phyloP scores from a whole-genome alignment of 2,888 invertebrate genomes.

The Cephus spinipes region DNA sequence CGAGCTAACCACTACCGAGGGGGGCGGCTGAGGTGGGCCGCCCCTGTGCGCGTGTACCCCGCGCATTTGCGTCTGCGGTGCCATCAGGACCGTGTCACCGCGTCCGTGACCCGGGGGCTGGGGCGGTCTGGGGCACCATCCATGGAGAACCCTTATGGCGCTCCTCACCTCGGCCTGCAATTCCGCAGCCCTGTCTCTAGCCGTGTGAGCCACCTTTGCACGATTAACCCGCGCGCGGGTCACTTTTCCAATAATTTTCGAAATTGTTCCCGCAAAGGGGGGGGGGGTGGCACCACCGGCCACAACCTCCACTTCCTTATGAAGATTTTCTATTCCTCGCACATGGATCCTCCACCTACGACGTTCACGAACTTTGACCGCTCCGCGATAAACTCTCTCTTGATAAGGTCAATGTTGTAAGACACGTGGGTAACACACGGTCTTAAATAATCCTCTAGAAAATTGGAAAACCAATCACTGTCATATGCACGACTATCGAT shows the following conservation, averaged over 20 bases:
- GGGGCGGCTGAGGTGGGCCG: conserved; percentile 41
- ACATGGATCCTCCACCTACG: background rate
- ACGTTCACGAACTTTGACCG: background rate
- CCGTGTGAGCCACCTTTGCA: conserved; percentile 62
- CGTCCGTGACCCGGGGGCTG: conserved; percentile 66
- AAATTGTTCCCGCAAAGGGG: background rate
- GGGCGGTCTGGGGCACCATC: conserved; percentile 61
- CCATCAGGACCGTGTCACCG: conserved; percentile 66
- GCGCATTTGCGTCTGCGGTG: conserved; percentile 62
- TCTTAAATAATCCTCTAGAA: background rate
- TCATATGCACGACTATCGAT: background rate
- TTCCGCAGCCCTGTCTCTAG: conserved; percentile 60
- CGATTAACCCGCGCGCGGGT: conserved; percentile 31
- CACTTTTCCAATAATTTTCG: conserved; percentile 30
- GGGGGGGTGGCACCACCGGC: background rate
- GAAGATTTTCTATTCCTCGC: background rate
- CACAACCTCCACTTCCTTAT: background rate
- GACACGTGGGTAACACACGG: background rate
- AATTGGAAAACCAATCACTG: background rate
- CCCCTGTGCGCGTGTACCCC: conserved; percentile 22
- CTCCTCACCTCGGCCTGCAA: conserved; percentile 62
- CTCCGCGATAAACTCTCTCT: conserved; percentile 30
- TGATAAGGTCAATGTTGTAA: conserved; percentile 13
- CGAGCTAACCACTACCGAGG: conserved; percentile 69
- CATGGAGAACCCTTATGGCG: conserved; percentile 63